Evolutionary conservation across 1,140 invertebrate species (phyloP), one percentile per base, ranked within the genome.

Genomic region (Maniola jurtina): DNA sequence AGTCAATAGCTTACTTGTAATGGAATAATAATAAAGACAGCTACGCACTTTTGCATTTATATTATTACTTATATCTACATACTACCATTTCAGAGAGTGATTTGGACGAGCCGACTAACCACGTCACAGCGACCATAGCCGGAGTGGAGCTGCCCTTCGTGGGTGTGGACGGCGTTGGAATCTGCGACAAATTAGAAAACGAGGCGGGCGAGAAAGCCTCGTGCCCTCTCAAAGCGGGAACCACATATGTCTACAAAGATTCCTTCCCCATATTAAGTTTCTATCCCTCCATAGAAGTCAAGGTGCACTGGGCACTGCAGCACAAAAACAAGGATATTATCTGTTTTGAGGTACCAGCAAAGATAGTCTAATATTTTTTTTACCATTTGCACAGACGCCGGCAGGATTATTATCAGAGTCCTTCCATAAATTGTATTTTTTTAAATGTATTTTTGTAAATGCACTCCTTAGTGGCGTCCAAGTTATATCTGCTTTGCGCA

Each of bases 111-210:
- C 25, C 89, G 2, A 79, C 62, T 38, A 88, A 85, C 58, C 65
- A 87, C 6, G 95, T 96, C 2, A 80, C 80, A 64, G 95, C 94
- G 0, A 83, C 91, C 0, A 90, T 96, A 13, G 72, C 92, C 6
- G 92, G 92, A 0, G 76, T 96, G 5, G 86, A 92, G 0, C 76
- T 96, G 60, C 95, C 95, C 0, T 96, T 96, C 78, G 84, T 95
- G 7, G 95, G 95, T 35, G 94, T 96, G 1, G 95, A 96, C 72
- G 94, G 94, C n/a, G 92, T 91, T 5, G 91, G 92, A 45, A 93
- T 95, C 4, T 96, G 95, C 73, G 84, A 91, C 48, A 93, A 94
- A 65, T 89, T 96, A 36, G 91, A 61, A 71, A 83, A 48, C 79
- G 70, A 93, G 92, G 7, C 62, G 34, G 86, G 90, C 71, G 73